Base-by-base conservation (phyloP, 1,140 invertebrate genomes). In the Bombus confusus region DNA sequence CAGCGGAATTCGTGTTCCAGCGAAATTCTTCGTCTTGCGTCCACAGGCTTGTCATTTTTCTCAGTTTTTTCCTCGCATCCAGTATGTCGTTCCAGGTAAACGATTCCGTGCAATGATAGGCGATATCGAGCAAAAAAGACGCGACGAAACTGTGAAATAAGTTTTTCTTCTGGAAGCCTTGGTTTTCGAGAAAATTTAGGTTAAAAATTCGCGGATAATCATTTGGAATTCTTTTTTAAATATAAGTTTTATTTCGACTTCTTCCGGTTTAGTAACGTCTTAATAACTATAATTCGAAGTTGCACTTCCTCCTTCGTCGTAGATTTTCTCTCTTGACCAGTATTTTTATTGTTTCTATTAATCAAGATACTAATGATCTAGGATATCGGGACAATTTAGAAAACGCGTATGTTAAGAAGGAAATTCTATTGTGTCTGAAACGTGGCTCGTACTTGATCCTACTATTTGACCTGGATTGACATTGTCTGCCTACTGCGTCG, bases 381-480 rank as follows among this genome's bases (percentile, higher is more conserved):
- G 18, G 47, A 52, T 52, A 52, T 52, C 47, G 0, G 47, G 2
- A 4, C 10, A 62, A 3, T 62, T 28, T 28, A n/a, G 59, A n/a
- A 62, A n/a, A 62, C 12, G 59, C 28, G 5, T 22, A n/a, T 1
- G 59, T 13, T 13, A 62, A 13, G 10, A 12, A n/a, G 5, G 59
- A 62, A 62, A n/a, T 76, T 8, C 9, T 6, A 22, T 34, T 66
- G 18, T 59, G 47, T 66, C n/a, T 15, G 28, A 34, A 41, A 47
- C 43, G 22, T 43, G 34, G 52, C 18, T 75, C 75, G 22, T 69
- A 22, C n/a, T 25, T 66, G 39, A 81, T 87, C 39, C 52, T n/a
- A 66, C 86, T 79, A 57, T 86, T 87, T 87, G 86, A 87, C 86
- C 86, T 66, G 85, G 62, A 87, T 87, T 87, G 79, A 88, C 87